Evolutionary conservation across 2,113 vertebrate genomes (phyloP), one percentile per base, ranked within the genome.

Genomic region (Corydoras sp.): DNA sequence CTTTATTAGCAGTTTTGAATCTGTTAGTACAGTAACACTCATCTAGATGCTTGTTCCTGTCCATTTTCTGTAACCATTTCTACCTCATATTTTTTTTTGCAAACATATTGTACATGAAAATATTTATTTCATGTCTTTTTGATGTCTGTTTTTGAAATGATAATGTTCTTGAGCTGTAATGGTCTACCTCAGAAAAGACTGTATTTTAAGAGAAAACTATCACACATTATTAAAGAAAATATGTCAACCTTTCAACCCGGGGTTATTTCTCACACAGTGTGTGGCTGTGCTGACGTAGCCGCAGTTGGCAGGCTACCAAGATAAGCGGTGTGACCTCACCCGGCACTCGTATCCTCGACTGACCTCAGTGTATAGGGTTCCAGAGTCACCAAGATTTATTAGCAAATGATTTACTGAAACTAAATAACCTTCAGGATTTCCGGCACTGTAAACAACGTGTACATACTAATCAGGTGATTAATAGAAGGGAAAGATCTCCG

Each of bases 151-250:
- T 87, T 85, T 81, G 86, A 90, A 85, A 87, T 83, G 79, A 88
- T 78, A 88, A 92, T 90, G 92, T 92, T 93, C 89, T 92, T 93
- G 88, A 92, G 88, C 91, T 96, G 91, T 89, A 90, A 93, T 92
- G 90, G 93, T 97, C 95, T 97, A 98, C 95, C 95, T 97, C 95
- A 97, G 89, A 93, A 96, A 92, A 95, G 91, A 92, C 88, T 98
- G 94, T 97, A 96, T 96, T 97, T 96, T 94, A 95, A 93, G 90
- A 92, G 85, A 93, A 92, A 91, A 94, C 83, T 95, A 94, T 96
- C 90, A 92, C 90, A 90, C 93, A 94, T 91, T 96, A 97, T 96
- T 97, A 97, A 98, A 97, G 90, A 86, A 81, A 95, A 94, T 92
- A 92, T 88, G 83, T 88, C 87, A 89, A 84, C 84, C 87, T 58